These are phyloP conservation scores for Syncerus caffer DNA, from an alignment of 2,797 vertebrate species.

Conservation along the genomic window DNA sequence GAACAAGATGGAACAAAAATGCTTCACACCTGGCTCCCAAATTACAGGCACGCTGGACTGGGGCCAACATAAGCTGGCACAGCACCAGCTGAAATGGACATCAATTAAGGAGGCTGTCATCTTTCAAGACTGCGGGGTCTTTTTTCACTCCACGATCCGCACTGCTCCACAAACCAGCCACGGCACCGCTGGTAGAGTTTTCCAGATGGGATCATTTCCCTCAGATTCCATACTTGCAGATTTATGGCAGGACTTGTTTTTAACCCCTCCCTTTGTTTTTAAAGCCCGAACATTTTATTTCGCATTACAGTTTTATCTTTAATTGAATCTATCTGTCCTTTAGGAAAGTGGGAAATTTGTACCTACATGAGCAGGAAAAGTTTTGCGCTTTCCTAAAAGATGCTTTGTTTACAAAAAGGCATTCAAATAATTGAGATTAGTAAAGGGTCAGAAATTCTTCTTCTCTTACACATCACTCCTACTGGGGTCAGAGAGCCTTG, in stretches of 20 bases:
- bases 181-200: conserved; percentile 80
- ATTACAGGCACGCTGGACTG: conserved; percentile 85
- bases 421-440: conserved; percentile 57
- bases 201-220: conserved; percentile 84
- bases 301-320: conserved; percentile 75
- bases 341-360: conserved; percentile 46
- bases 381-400: conserved; percentile 48
- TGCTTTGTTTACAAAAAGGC: conserved; percentile 56
- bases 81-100: conserved; percentile 87
- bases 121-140: conserved; percentile 82
- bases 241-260: conserved; percentile 76
- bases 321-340: conserved; percentile 73
- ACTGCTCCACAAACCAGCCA: conserved; percentile 80
- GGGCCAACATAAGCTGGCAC: conserved; percentile 87
- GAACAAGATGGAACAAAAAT: conserved; percentile 88
- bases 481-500: not conserved
- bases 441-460: conserved; percentile 37
- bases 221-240: conserved; percentile 79
- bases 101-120: conserved; percentile 87
- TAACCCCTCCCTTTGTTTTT: conserved; percentile 47
- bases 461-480: conserved; percentile 44
- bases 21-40: conserved; percentile 88
- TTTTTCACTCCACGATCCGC: conserved; percentile 74
- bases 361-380: conserved; percentile 64
- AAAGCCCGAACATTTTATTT: conserved; percentile 77